phyloP scores from a whole-genome alignment of 2,113 vertebrate species.

The Neogobius melanostomus region DNA sequence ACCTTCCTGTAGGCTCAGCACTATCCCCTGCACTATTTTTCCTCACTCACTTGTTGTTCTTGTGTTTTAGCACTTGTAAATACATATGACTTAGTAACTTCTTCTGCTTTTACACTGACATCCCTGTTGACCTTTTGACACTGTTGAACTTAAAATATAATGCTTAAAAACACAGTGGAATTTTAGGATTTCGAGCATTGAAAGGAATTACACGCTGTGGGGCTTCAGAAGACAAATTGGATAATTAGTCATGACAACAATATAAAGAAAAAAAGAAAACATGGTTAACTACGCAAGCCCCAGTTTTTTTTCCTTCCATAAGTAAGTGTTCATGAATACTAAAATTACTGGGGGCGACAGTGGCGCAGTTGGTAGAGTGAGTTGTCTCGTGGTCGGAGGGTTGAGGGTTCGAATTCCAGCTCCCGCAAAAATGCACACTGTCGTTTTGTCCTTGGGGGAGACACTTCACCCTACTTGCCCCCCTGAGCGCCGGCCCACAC shows the following conservation, averaged over 20 bases:
- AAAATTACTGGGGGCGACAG: too few species aligned
- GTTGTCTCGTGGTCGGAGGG: too few species aligned
- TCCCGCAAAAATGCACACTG: too few species aligned
- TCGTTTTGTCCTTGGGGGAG: too few species aligned
- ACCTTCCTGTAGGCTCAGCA: conserved; percentile 51
- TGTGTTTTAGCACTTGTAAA: conserved; percentile 13
- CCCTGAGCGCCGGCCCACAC: too few species aligned
- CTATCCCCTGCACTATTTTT: background rate
- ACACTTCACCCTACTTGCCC: too few species aligned
- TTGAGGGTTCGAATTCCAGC: too few species aligned
- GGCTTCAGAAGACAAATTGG: background rate
- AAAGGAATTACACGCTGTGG: background rate
- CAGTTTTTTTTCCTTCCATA: too few species aligned
- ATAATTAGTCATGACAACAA: background rate
- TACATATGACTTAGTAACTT: background rate
- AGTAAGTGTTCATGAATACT: too few species aligned
- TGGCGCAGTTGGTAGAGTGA: too few species aligned
- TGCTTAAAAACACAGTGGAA: conserved; percentile 79
- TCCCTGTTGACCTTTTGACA: conserved; percentile 74
- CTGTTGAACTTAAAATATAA: conserved; percentile 71
- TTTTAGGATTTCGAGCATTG: conserved; percentile 61
- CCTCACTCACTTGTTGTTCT: conserved; percentile 1
- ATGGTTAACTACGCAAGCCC: too few species aligned
- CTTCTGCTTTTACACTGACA: background rate
- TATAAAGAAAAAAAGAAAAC: background rate